A percentile compares a stretch with the other conserved stretches of the same genome.
These are phyloP conservation scores for Caloenas nicobarica DNA, from an alignment of 2,113 vertebrate species.

Conservation along the genomic window DNA sequence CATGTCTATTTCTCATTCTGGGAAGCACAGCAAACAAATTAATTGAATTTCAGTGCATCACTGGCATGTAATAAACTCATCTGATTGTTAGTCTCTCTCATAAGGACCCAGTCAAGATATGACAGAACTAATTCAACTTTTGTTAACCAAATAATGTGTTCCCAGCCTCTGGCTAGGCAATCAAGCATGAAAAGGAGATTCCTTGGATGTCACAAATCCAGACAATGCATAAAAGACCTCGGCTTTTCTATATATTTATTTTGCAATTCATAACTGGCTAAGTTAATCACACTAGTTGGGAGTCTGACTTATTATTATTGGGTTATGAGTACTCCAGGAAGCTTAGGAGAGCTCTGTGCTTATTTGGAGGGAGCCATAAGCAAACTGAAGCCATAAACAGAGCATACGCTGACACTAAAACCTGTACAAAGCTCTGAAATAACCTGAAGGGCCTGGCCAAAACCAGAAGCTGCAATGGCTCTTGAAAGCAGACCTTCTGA, in stretches of 20 bases:
- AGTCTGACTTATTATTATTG: not conserved
- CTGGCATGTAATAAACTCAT: conserved; percentile 5
- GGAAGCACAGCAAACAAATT: conserved; percentile 6
- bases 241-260: not conserved
- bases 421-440: not conserved
- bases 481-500: not conserved
- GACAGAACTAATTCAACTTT: not conserved
- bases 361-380: not conserved
- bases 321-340: not conserved
- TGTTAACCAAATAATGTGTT: not conserved
- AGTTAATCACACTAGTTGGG: not conserved
- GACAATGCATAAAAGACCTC: not conserved
- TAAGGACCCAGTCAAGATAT: not conserved
- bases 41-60: conserved; percentile 32
- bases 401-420: not conserved
- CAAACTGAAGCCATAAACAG: not conserved
- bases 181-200: not conserved
- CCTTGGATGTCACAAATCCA: not conserved
- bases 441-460: not conserved
- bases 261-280: not conserved
- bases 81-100: not conserved
- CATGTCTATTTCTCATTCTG: not conserved
- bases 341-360: not conserved
- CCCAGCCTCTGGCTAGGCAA: not conserved
- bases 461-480: not conserved